Percentiles rank a stretch among this genome's conserved stretches.
These are phyloP conservation scores for Xanthia icteritia DNA, from an alignment of 2,888 invertebrate genomes.

Conservation along the genomic window DNA sequence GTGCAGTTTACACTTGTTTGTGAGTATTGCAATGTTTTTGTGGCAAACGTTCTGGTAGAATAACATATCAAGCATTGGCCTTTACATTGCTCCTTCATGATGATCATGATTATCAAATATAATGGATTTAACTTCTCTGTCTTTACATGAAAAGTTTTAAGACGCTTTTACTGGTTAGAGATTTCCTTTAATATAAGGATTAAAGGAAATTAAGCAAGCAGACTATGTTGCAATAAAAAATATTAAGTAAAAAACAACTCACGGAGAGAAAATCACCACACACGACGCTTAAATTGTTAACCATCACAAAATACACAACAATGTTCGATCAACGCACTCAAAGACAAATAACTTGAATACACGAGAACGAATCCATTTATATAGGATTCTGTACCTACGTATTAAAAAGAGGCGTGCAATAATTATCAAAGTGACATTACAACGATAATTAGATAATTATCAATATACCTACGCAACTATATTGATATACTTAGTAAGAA, in stretches of 20 bases:
- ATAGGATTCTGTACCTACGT: conserved; percentile 33
- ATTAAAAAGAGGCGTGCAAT: conserved; percentile 41
- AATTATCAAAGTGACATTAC: conserved; percentile 56
- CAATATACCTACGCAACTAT: conserved; percentile 4
- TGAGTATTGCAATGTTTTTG: conserved; percentile 2
- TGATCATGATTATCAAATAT: not conserved
- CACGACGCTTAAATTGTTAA: conserved; percentile 51
- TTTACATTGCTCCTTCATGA: not conserved
- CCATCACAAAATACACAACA: conserved; percentile 53
- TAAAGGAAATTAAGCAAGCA: not conserved
- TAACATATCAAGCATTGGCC: not conserved
- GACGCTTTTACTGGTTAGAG: not conserved
- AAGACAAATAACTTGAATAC: conserved; percentile 33
- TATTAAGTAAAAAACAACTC: conserved; percentile 29
- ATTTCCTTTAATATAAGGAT: not conserved
- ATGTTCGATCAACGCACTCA: conserved; percentile 14
- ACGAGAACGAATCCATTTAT: conserved; percentile 30
- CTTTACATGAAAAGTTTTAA: not conserved
- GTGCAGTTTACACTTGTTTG: conserved; percentile 27
- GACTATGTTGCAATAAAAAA: not conserved
- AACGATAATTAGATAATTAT: conserved; percentile 36
- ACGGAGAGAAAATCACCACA: conserved; percentile 61
- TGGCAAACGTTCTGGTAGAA: not conserved
- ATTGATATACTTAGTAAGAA: conserved; percentile 20
- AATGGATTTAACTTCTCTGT: not conserved